These are phyloP conservation scores for Clarias platycephalus DNA, from an alignment of 2,797 vertebrate genomes.

Conservation along the genomic window DNA sequence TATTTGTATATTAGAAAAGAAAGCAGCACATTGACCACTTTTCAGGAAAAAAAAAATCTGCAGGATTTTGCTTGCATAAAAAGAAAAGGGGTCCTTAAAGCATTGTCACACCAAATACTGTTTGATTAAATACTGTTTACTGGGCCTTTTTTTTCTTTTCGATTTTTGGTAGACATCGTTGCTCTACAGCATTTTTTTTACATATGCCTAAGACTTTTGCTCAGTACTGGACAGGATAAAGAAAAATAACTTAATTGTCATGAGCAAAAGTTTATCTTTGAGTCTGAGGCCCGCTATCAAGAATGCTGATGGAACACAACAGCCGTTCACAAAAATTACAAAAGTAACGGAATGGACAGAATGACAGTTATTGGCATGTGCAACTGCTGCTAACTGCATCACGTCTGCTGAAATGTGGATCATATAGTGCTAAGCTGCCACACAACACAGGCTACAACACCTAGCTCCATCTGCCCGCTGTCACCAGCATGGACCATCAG, in stretches of 20 bases:
- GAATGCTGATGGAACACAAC: not conserved
- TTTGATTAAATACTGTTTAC: too few relatives aligned
- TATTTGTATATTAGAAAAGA: too few relatives aligned
- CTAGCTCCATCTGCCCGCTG: not conserved
- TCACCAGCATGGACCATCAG: slow-evolving; percentile 37
- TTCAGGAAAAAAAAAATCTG: too few relatives aligned
- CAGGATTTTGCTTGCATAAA: too few relatives aligned
- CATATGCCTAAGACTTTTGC: too few relatives aligned
- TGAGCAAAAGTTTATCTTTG: not conserved
- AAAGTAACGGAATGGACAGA: not conserved
- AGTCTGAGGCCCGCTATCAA: not conserved
- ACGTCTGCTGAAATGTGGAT: not conserved
- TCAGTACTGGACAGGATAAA: not conserved
- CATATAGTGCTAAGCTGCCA: slow-evolving; percentile 12
- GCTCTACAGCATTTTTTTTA: too few relatives aligned
- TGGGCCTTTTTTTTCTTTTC: too few relatives aligned
- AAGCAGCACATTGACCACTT: too few relatives aligned
- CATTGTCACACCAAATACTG: too few relatives aligned
- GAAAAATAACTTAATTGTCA: not conserved
- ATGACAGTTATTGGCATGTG: slow-evolving; percentile 17
- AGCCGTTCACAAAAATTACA: slow-evolving; percentile 6
- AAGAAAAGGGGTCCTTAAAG: too few relatives aligned
- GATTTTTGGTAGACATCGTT: too few relatives aligned
- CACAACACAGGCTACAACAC: slow-evolving; percentile 9
- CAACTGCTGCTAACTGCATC: not conserved